A percentile compares a stretch with the other conserved stretches of the same genome.
These are phyloP conservation scores for Thymelicus acteon DNA, from an alignment of 2,888 invertebrate genomes.

Conservation along the genomic window DNA sequence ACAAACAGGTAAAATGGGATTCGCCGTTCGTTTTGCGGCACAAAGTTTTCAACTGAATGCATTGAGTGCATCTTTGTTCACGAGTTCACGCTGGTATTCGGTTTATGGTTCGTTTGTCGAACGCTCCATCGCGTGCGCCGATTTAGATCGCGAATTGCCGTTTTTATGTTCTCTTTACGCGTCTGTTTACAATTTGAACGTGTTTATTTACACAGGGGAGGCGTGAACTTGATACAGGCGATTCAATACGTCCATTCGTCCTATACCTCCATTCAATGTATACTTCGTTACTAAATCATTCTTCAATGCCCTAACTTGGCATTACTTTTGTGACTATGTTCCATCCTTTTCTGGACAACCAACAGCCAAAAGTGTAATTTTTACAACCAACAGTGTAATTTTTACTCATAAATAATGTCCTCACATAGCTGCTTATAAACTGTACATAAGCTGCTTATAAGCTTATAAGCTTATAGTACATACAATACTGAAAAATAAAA, in stretches of 20 bases:
- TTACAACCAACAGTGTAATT: no score
- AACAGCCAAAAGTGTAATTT: no score
- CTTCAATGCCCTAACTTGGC: no score
- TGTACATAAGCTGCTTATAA: no score
- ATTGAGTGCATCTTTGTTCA: constrained; percentile 45
- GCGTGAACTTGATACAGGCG: constrained; percentile 55
- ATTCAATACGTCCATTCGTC: constrained; percentile 7
- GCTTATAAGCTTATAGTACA: no score
- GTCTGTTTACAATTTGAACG: constrained; percentile 74
- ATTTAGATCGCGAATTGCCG: constrained; percentile 65
- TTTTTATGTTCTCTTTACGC: constrained; percentile 71
- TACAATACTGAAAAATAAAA: no score
- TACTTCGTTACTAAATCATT: constrained; percentile 16
- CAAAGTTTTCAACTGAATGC: constrained; percentile 21
- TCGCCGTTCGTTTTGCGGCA: constrained; percentile 9
- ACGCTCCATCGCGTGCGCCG: constrained; percentile 48
- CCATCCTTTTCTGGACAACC: no score
- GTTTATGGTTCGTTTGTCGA: constrained; percentile 44
- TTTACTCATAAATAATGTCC: no score
- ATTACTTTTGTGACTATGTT: no score
- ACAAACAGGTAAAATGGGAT: constrained; percentile 57
- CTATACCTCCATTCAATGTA: constrained; percentile 4
- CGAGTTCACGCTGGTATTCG: constrained; percentile 39
- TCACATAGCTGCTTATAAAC: no score
- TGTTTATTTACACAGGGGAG: constrained; percentile 77